Base-by-base conservation (phyloP, 1,140 invertebrate species). In the Belonocnema kinseyi region DNA sequence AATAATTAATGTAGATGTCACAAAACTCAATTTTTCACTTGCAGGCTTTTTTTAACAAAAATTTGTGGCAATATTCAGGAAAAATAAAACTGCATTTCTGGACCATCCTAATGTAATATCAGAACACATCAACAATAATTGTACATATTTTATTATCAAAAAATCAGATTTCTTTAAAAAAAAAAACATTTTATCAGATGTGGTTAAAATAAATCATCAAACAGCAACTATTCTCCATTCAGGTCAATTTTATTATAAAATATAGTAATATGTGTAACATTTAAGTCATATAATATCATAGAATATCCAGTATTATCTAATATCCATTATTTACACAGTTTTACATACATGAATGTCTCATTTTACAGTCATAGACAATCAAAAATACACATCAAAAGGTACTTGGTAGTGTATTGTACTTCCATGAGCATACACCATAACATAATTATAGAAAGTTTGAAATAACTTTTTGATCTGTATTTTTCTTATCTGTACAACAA, bases 231-330 rank as follows among this genome's bases (percentile, higher is more conserved):
- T 1, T 21, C 50, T 83, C 61, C 26, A 56, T 81, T 83, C 80
- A 77, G 13, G 74, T 54, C 73, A 77, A 54, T 85, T 87, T 87
- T 87, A 87, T 87, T 87, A 87, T 86, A 87, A 87, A 87, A 87
- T 87, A 87, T 87, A 86, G 78, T 85, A 86, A 87, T 85, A 82
- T 75, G 56, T 75, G 56, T 85, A 86, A 87, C 84, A 87, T 86
- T 86, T 85, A 87, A 82, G 77, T 78, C 77, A 77, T 75, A 66
- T 66, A 66, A 66, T 66, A 66, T 66, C 61, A 77, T 84, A 77
- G 81, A 81, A 80, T 78, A 82, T 85, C 78, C 76, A 77, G 71
- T 72, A 40, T 66, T 66, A 40, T 66, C 61, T 66, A 66, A 66
- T 66, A 66, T 66, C n/a, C 61, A 74, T 51, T 76, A 72, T 79